These are phyloP conservation scores for Gymnobelideus leadbeateri DNA, from an alignment of 2,113 vertebrate species.

Conservation along the genomic window DNA sequence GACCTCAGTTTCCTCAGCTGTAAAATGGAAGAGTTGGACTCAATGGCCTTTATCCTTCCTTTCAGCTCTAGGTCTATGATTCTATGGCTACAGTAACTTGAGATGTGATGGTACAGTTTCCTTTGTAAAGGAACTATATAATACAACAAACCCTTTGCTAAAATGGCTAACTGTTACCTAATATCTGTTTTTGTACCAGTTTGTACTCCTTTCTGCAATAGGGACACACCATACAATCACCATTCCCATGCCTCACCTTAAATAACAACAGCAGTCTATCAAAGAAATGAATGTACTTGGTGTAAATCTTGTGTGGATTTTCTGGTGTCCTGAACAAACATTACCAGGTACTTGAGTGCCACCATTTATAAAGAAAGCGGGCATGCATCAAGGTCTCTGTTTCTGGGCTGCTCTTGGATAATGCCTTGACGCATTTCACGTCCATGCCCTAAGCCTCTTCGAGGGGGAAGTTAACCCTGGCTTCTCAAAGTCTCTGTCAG, in stretches of 20 bases:
- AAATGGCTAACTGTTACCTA: not conserved
- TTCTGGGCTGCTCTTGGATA: not conserved
- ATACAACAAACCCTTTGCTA: not conserved
- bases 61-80: not conserved
- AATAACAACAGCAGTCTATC: not conserved
- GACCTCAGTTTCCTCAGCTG: not conserved
- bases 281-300: not conserved
- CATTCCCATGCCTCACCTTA: not conserved
- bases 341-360: not conserved
- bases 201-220: not conserved
- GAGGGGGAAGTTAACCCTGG: not conserved
- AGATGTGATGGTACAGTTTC: not conserved
- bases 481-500: not conserved
- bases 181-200: not conserved
- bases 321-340: not conserved
- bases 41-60: not conserved
- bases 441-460: not conserved
- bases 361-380: not conserved
- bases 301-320: not conserved
- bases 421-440: not conserved
- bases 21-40: not conserved
- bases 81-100: not conserved
- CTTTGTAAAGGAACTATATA: not conserved
- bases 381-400: not conserved
- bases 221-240: not conserved